Base-by-base conservation (phyloP, 92 coral and sea anemone species). In the Pocillopora meandrina region DNA sequence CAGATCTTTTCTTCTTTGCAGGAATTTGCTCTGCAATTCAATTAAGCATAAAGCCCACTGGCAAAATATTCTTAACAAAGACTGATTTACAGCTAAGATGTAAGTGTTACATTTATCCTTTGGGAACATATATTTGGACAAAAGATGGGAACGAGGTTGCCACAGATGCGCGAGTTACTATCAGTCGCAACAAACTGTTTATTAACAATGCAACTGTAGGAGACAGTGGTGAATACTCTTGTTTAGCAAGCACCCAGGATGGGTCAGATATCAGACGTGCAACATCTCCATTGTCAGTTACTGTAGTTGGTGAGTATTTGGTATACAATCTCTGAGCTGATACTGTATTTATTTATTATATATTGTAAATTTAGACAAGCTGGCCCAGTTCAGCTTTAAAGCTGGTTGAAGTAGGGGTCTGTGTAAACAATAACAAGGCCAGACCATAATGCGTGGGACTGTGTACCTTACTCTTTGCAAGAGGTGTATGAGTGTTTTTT, bases 141-240 rank as follows among this genome's bases (percentile, higher is more conserved):
- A 89, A 90, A 52, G 93, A 92, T 78, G 86, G 87, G 31, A 56
- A 63, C 1, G 12, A 85, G 56, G 86, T 89, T 7, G 61, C 35
- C 18, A 14, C 64, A 17, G 84, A 71, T 58, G 68, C 78, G 18
- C 85, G 78, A 47, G 16, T 89, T 52, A 58, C 66, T 57, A 33
- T 84, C 34, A 72, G 74, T 57, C 90, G 92, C 0, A 92, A 87
- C 78, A 80, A 64, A 36, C 72, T 94, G 4, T 60, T 3, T 18
- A 75, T 96, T 6, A 76, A 62, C 0, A 94, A 87, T 49, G 90
- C 94, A 26, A 76, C 68, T 1, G 49, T 35, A 61, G 49, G 61
- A 1, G 96, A 94, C 76, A 79, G 89, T 82, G 99, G 99, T 6
- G 83, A 35, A 0, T 96, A 96, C 68, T 70, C 83, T 5, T 96